Evolutionary conservation across 2,797 vertebrate genomes (phyloP).

Genomic region (Sebastes steindachneri): DNA sequence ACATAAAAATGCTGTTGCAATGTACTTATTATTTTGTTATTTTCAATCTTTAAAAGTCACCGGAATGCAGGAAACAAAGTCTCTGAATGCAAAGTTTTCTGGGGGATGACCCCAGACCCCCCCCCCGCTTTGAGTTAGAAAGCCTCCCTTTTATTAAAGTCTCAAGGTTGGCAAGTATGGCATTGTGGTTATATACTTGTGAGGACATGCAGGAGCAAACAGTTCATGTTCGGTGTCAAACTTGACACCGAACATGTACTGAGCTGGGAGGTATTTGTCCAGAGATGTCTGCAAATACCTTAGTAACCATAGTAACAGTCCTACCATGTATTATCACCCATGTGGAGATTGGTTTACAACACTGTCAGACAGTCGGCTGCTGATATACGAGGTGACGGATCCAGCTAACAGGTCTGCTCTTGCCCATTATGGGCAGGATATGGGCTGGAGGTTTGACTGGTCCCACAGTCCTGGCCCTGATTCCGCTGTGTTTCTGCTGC

Average conservation of each 20-base stretch:
- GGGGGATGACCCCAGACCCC: too few species aligned
- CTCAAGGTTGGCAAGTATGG: too few species aligned
- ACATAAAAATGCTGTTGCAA: too few species aligned
- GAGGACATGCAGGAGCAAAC: background rate
- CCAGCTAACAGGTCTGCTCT: background rate
- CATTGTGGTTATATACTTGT: background rate
- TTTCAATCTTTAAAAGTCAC: too few species aligned
- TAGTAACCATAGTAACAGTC: slow-evolving; percentile 4
- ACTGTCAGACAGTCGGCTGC: background rate
- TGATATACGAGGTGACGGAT: background rate
- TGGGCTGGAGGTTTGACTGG: background rate
- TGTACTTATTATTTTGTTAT: too few species aligned
- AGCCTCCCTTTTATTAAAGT: too few species aligned
- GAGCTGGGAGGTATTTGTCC: background rate
- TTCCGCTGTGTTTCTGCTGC: background rate
- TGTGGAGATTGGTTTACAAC: background rate
- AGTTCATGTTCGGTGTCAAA: background rate
- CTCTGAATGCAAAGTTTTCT: too few species aligned
- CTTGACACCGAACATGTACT: too few species aligned
- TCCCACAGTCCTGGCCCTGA: background rate
- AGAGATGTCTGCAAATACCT: background rate
- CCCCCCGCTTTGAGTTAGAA: too few species aligned
- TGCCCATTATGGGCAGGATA: background rate
- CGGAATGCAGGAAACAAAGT: too few species aligned
- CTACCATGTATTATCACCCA: background rate